These are phyloP conservation scores for Oligia strigilis DNA, from an alignment of 2,888 invertebrate species.

Conservation along the genomic window DNA sequence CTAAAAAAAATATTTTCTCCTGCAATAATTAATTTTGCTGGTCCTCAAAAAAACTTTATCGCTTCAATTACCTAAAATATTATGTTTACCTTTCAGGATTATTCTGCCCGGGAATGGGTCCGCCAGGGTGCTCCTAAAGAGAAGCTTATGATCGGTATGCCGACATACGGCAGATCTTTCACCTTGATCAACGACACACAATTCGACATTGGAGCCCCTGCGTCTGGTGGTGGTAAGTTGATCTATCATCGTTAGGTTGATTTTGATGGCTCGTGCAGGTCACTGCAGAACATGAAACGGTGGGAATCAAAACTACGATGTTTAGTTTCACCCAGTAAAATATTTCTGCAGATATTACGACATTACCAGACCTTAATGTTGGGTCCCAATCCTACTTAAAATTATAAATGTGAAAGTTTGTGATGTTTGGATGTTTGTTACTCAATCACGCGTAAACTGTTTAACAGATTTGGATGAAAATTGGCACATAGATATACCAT, in stretches of 20 bases:
- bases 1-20: constrained; percentile 4
- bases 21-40: constrained; percentile 31
- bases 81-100: constrained; percentile 91
- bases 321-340: background rate
- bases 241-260: background rate
- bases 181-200: constrained; percentile 96
- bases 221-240: constrained; percentile 94
- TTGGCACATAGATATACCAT: too few species aligned
- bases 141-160: constrained; percentile 98
- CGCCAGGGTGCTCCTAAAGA: constrained; percentile 98
- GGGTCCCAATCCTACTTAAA: background rate
- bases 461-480: too few species aligned
- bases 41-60: constrained; percentile 13
- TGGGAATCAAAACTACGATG: too few species aligned
- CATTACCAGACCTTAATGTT: background rate
- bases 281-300: too few species aligned
- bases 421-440: too few species aligned
- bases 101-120: constrained; percentile 97
- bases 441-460: too few species aligned
- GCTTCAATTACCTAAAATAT: constrained; percentile 4
- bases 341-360: background rate
- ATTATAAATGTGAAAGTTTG: too few species aligned
- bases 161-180: constrained; percentile 98
- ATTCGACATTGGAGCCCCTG: constrained; percentile 98
- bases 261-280: too few species aligned